Evolutionary conservation across 2,888 invertebrate genomes (phyloP).

Genomic region (Cryptus viduatorius): DNA sequence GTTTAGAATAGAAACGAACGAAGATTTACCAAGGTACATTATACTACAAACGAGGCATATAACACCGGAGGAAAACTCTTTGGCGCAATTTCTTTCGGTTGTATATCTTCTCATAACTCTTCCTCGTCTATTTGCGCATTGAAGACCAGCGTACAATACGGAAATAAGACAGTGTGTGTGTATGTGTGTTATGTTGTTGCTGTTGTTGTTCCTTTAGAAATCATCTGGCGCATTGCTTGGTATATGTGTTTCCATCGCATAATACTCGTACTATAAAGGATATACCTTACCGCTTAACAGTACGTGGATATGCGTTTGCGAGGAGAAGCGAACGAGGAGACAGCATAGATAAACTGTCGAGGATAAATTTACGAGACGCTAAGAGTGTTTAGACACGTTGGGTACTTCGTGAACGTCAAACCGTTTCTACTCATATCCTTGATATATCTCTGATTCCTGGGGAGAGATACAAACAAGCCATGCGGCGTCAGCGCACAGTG

Average conservation of each 20-base stretch:
- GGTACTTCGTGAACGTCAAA: slow-evolving; percentile 69
- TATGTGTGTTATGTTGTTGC: not conserved
- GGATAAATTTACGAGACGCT: slow-evolving; percentile 73
- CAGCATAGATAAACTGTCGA: slow-evolving; percentile 69
- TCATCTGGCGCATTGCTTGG: slow-evolving; percentile 47
- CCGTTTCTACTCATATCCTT: slow-evolving; percentile 67
- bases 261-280: slow-evolving; percentile 27
- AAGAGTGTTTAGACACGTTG: slow-evolving; percentile 71
- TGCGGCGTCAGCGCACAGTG: slow-evolving; percentile 46
- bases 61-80: slow-evolving; percentile 26
- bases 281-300: not conserved
- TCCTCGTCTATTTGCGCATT: slow-evolving; percentile 41
- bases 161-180: slow-evolving; percentile 41
- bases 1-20: slow-evolving; percentile 32
- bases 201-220: slow-evolving; percentile 66
- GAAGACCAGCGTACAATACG: slow-evolving; percentile 31
- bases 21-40: slow-evolving; percentile 45
- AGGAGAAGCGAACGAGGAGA: slow-evolving; percentile 57
- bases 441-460: slow-evolving; percentile 66
- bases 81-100: slow-evolving; percentile 17
- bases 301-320: slow-evolving; percentile 49
- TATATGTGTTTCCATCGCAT: slow-evolving; percentile 50
- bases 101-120: slow-evolving; percentile 45
- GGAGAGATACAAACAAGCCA: slow-evolving; percentile 64
- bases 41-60: slow-evolving; percentile 32